Evolutionary conservation across 2,113 vertebrate genomes (phyloP), one percentile per base, ranked within the genome.

Genomic region (Clarias batrachus): DNA sequence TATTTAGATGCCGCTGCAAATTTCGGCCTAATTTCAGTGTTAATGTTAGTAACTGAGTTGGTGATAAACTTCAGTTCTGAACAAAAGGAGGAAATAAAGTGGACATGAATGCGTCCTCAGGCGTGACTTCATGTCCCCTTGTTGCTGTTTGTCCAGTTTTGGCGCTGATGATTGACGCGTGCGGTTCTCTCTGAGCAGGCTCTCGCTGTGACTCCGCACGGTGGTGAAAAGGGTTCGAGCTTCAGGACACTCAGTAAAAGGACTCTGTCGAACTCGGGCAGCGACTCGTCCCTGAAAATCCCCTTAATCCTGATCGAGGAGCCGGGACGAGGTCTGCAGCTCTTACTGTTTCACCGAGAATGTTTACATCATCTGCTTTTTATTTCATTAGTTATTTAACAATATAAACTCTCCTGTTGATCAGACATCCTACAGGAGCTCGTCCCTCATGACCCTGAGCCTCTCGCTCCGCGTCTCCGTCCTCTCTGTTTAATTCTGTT

Each of bases 231-330:
- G 0, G n/a, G 65, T 77, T 80, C 60, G 0, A 79, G 73, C 59
- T 73, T 30, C 30, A 54, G 41, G 62, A 71, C 79, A 16, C 63
- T 86, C 73, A 25, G 5, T 70, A 78, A 56, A 52, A 65, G 48
- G 30, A 48, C 41, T 59, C 13, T 37, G 77, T 23, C 1, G 54
- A 79, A 19, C 57, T 81, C 66, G 52, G 52, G 79, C 33, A 59
- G 73, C 0, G 19, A n/a, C 25, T 56, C 65, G 1, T 62, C 19
- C 0, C 74, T 73, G 27, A 84, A 63, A 16, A 62, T 84, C 19
- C 87, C 89, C 11, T 41, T 88, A 33, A 83, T 83, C 13, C 81
- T 83, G 63, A 83, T 83, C 17, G 63, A 83, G 65, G 81, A 83
- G 30, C 81, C 81, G 8, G 81, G 81, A 70, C 62, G 81, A 83